phyloP scores from a whole-genome alignment of 2,888 invertebrate species.

The Ormia ochracea region DNA sequence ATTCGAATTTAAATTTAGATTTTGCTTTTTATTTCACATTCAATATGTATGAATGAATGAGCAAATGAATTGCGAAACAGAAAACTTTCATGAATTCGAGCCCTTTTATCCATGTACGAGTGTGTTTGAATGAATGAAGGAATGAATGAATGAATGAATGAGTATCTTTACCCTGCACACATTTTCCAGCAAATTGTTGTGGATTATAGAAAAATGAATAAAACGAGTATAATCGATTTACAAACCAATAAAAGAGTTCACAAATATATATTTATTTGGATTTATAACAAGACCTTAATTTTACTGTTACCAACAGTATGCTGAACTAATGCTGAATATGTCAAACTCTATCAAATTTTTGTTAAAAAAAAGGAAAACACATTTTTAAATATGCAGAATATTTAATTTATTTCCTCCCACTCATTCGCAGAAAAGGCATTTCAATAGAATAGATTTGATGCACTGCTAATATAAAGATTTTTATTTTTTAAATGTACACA shows the following conservation, averaged over 20 bases:
- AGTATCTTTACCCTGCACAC: constrained; percentile 13
- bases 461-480: too few relatives aligned
- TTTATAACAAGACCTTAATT: neutral
- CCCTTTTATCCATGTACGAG: neutral
- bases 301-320: neutral
- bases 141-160: too few relatives aligned
- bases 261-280: neutral
- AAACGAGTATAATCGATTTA: constrained; percentile 33
- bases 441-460: too few relatives aligned
- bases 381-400: too few relatives aligned
- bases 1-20: constrained; percentile 33
- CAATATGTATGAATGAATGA: constrained; percentile 33
- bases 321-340: too few relatives aligned
- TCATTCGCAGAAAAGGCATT: too few relatives aligned
- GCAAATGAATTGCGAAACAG: constrained; percentile 10
- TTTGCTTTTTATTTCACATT: constrained; percentile 41
- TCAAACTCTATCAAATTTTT: too few relatives aligned
- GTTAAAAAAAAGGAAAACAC: too few relatives aligned
- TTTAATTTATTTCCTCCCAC: too few relatives aligned
- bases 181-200: constrained; percentile 23
- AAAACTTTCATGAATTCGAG: neutral
- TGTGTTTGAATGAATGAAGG: too few relatives aligned
- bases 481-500: too few relatives aligned
- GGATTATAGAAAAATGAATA: constrained; percentile 25
- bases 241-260: constrained; percentile 6